These are phyloP conservation scores for Ephestia elutella DNA, from an alignment of 1,140 invertebrate species.

Conservation along the genomic window DNA sequence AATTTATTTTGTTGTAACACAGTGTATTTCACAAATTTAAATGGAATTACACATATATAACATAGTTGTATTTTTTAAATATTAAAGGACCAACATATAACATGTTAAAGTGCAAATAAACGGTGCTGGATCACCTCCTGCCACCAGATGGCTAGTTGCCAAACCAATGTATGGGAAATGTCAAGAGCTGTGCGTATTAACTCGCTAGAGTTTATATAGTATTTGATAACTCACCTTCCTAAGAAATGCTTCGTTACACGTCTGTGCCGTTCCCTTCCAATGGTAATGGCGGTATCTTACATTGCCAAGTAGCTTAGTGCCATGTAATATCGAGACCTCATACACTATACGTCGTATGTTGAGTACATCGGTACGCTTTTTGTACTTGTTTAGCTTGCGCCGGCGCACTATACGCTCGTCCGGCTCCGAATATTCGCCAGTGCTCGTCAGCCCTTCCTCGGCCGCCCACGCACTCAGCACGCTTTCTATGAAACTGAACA, in stretches of 20 bases:
- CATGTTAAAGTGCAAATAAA: no score
- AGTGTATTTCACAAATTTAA: no score
- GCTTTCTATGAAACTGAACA: constrained; percentile 84
- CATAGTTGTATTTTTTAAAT: no score
- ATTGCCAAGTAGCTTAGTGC: constrained; percentile 77
- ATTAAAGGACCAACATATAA: no score
- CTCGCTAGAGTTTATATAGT: background rate
- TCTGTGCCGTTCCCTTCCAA: constrained; percentile 82
- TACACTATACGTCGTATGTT: constrained; percentile 79
- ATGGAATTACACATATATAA: no score
- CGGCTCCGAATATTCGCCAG: constrained; percentile 78
- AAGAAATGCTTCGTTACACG: constrained; percentile 84
- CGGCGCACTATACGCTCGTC: constrained; percentile 78
- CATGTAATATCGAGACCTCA: constrained; percentile 78
- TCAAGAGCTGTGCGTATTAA: no score
- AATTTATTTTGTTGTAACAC: no score
- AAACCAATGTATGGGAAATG: no score
- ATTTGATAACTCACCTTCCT: constrained; percentile 77
- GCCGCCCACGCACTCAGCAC: constrained; percentile 81
- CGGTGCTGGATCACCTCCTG: no score
- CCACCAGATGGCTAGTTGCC: no score
- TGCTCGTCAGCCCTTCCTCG: constrained; percentile 79
- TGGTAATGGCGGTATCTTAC: constrained; percentile 81
- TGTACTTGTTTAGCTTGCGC: constrained; percentile 77
- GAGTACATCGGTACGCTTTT: constrained; percentile 77